These are phyloP conservation scores for Anas platyrhynchos DNA, from an alignment of 2,113 vertebrate genomes.

Conservation along the genomic window DNA sequence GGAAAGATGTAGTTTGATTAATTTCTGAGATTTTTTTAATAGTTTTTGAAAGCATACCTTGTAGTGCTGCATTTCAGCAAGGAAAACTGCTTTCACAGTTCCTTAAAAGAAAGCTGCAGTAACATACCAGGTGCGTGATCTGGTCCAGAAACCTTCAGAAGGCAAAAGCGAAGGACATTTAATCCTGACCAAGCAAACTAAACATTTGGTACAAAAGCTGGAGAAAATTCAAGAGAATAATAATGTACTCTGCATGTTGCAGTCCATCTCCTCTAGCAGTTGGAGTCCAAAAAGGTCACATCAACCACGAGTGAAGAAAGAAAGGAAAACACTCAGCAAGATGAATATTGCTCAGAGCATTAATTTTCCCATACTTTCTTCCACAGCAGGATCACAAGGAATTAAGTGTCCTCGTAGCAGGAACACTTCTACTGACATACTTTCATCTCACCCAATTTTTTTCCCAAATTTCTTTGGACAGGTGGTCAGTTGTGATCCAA, in stretches of 20 bases:
- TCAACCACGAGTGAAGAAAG: slow-evolving; percentile 15
- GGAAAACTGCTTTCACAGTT: not conserved
- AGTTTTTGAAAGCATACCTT: not conserved
- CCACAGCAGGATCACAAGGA: slow-evolving; percentile 51
- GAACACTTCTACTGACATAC: slow-evolving; percentile 6
- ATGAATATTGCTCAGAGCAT: slow-evolving; percentile 53
- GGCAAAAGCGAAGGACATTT: slow-evolving; percentile 50
- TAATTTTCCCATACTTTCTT: slow-evolving; percentile 38
- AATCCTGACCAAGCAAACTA: slow-evolving; percentile 63
- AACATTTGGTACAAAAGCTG: slow-evolving; percentile 58
- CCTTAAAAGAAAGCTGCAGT: not conserved
- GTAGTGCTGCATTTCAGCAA: not conserved
- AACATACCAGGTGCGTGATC: slow-evolving; percentile 5
- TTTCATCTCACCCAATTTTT: not conserved
- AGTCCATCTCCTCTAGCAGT: slow-evolving; percentile 46
- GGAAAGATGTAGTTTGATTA: not conserved
- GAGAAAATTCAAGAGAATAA: slow-evolving; percentile 54
- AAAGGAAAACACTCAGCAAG: slow-evolving; percentile 50
- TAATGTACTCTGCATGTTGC: slow-evolving; percentile 46
- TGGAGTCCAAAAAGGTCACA: slow-evolving; percentile 48
- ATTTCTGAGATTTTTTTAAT: not conserved
- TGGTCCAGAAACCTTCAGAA: slow-evolving; percentile 25
- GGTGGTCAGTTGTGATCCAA: not conserved
- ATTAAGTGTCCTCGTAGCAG: slow-evolving; percentile 27
- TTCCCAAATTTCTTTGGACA: not conserved